These are phyloP conservation scores for Staurois parvus DNA, from an alignment of 2,797 vertebrate species.

Conservation along the genomic window DNA sequence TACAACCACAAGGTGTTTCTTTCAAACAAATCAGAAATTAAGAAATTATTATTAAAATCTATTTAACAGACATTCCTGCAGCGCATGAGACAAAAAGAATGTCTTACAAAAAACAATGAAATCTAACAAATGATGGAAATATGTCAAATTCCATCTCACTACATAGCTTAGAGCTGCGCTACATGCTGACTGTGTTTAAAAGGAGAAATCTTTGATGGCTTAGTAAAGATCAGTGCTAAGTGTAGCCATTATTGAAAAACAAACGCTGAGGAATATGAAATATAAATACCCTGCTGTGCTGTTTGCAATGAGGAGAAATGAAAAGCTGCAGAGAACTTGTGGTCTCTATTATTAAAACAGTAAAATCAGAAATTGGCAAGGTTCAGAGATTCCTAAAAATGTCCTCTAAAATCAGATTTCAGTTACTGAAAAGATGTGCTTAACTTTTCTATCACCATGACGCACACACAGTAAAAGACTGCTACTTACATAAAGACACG, in stretches of 20 bases:
- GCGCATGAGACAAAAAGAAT: neutral
- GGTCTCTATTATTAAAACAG: neutral
- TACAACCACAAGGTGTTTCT: neutral
- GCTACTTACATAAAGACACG: neutral
- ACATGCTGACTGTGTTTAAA: neutral
- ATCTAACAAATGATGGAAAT: neutral
- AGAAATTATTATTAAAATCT: constrained; percentile 37
- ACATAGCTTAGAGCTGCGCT: neutral
- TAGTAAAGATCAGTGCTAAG: constrained; percentile 29
- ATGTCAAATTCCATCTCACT: neutral
- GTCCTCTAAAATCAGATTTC: neutral
- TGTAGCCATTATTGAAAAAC: constrained; percentile 23
- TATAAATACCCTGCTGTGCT: constrained; percentile 16
- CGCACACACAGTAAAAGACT: neutral
- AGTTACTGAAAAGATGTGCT: neutral
- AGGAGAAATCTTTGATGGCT: constrained; percentile 28
- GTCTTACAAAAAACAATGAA: constrained; percentile 6
- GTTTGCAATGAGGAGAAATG: constrained; percentile 15
- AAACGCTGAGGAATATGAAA: constrained; percentile 31
- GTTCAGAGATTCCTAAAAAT: neutral
- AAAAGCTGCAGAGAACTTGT: neutral
- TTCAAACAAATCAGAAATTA: constrained; percentile 21
- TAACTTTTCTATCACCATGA: neutral
- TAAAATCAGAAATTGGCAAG: neutral
- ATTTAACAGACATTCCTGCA: constrained; percentile 22